A percentile compares a stretch with the other conserved stretches of the same genome.
Conservation (phyloP, 2,888 invertebrate genomes). For the Galerucella pusilla region DNA sequence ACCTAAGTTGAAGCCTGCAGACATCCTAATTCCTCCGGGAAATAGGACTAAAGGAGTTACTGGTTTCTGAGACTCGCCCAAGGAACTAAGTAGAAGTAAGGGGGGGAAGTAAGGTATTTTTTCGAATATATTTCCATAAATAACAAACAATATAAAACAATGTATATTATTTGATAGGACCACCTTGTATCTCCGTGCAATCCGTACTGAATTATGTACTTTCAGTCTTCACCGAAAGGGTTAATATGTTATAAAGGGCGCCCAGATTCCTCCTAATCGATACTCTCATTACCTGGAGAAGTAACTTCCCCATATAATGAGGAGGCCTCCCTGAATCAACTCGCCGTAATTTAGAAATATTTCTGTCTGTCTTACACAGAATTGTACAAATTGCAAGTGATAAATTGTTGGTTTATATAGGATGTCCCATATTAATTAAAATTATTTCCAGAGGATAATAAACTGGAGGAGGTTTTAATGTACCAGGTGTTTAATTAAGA, state of each 20-base stretch:
- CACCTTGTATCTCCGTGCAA: slow-evolving; percentile 29
- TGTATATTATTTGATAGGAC: slow-evolving; percentile 1
- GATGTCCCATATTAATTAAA: not conserved
- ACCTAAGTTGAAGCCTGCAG: no score
- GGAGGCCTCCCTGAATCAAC: slow-evolving; percentile 21
- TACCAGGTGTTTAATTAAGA: no score
- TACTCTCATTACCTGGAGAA: slow-evolving; percentile 40
- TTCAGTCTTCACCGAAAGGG: slow-evolving; percentile 48
- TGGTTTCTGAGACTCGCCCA: no score
- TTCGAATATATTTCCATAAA: not conserved
- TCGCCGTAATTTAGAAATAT: slow-evolving; percentile 19
- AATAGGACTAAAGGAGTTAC: no score
- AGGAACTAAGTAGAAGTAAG: no score
- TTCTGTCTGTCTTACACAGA: slow-evolving; percentile 12
- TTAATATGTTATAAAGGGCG: slow-evolving; percentile 47
- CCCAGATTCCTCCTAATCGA: slow-evolving; percentile 45
- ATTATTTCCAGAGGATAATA: not conserved
- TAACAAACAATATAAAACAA: not conserved
- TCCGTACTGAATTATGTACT: slow-evolving; percentile 49
- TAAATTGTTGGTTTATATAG: not conserved
- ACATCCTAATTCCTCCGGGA: no score
- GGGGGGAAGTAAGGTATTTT: no score
- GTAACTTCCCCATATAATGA: slow-evolving; percentile 32
- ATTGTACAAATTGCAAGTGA: not conserved
- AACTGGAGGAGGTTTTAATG: no score